phyloP scores from a whole-genome alignment of 2,797 vertebrate genomes.

The Siniperca undulata region DNA sequence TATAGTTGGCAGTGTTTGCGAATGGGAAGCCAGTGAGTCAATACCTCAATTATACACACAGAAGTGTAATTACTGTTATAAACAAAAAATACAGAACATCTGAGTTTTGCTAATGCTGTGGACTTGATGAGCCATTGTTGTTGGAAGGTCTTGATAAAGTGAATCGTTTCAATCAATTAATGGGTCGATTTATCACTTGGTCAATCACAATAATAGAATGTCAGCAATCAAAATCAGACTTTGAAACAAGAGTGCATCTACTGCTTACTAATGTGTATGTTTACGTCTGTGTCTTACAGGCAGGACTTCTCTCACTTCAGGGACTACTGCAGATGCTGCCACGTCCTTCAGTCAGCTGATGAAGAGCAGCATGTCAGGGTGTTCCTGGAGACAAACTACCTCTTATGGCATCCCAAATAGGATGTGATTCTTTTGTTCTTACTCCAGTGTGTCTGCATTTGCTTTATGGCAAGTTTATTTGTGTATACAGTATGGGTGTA shows the following conservation, averaged over 20 bases:
- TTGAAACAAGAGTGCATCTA: background rate
- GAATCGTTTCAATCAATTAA: background rate
- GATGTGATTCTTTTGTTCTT: conserved; percentile 24
- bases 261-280: background rate
- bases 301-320: conserved; percentile 43
- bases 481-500: conserved; percentile 51
- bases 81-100: too few relatives aligned
- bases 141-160: background rate
- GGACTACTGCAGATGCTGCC: conserved; percentile 37
- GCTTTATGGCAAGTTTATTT: conserved; percentile 24
- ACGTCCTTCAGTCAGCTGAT: conserved; percentile 41
- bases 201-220: background rate
- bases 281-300: conserved; percentile 15
- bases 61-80: background rate
- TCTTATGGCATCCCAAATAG: conserved; percentile 39
- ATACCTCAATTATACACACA: background rate
- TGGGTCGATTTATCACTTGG: background rate
- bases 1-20: background rate
- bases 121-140: background rate
- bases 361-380: conserved; percentile 7
- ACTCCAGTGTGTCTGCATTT: conserved; percentile 40
- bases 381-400: conserved; percentile 28
- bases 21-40: background rate
- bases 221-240: background rate
- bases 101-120: background rate